Base-by-base conservation (phyloP, 2,113 vertebrate species). In the Esox niger region DNA sequence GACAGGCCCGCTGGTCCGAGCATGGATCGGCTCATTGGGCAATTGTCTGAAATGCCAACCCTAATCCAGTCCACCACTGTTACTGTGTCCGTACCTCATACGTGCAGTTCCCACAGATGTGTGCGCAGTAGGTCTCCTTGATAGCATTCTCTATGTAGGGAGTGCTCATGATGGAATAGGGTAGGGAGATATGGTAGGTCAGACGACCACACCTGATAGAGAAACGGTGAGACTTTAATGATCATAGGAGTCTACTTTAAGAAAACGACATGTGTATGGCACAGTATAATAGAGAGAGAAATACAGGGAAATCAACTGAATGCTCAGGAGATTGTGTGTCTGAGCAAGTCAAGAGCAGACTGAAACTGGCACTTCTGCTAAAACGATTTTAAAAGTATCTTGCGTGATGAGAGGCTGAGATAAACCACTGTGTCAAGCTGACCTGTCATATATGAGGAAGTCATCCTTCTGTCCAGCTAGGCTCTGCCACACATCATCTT, bases 361-460 rank as follows among this genome's bases (percentile, higher is more conserved):
- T n/a, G n/a, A n/a, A n/a, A n/a, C n/a, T n/a, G n/a, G n/a, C n/a
- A n/a, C n/a, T n/a, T n/a, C n/a, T n/a, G n/a, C n/a, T n/a, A n/a
- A n/a, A n/a, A n/a, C n/a, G n/a, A n/a, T n/a, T n/a, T n/a, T n/a
- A n/a, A n/a, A n/a, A n/a, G n/a, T n/a, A n/a, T n/a, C n/a, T n/a
- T n/a, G n/a, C n/a, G n/a, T n/a, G n/a, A n/a, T n/a, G n/a, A n/a
- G n/a, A n/a, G n/a, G n/a, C n/a, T n/a, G n/a, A n/a, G n/a, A n/a
- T n/a, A n/a, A n/a, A n/a, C n/a, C n/a, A n/a, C 3, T 13, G 4
- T 35, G 11, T 6, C 25, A 27, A n/a, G 32, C 91, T 71, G 11
- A 96, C 97, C 96, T 95, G 89, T 99, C 96, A 66, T 98, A 99
- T 77, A 98, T 90, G 56, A 98, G 74, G 77, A 98, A 94, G 86